Base-by-base conservation (phyloP, 2,113 vertebrate genomes). In the Hymenochirus boettgeri region DNA sequence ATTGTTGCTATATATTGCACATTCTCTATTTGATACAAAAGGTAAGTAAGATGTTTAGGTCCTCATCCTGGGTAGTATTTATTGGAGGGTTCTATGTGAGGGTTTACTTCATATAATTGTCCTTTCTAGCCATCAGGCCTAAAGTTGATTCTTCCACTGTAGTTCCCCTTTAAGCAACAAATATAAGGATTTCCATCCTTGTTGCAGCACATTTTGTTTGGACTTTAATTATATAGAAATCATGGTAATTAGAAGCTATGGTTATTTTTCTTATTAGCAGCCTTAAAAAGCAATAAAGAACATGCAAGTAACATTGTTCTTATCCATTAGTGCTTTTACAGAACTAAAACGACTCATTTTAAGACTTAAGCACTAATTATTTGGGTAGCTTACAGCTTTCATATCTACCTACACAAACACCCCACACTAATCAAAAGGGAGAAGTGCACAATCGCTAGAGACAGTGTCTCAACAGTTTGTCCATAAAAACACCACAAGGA, bases 331-430 rank as follows among this genome's bases (percentile, higher is more conserved):
- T 39, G 29, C 22, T 48, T 46, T 65, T 15, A 24, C 26, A 46
- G 24, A 31, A 48, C 18, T 47, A 48, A 64, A 65, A 48, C 54
- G 17, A 66, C 51, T 48, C 54, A 66, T 66, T 66, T 58, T 27
- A 21, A 6, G 51, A 48, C 57, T 65, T 57, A 11, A n/a, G 24
- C 21, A 19, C 31, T 66, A 66, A 66, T 66, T 66, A 58, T 58
- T 51, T 5, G 29, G 42, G 50, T 57, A 18, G 54, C 45, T 27
- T 37, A 24, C 6, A 51, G 63, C 29, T 57, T 66, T 66, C 27
- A 51, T 13, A 29, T 37, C 54, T 65, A 21, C 55, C 63, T 66
- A 66, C 63, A 65, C 55, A 51, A 58, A 58, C 54, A 66, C 42
- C 45, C 45, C 22, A 21, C n/a, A 19, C 29, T 37, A 39, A 15